These are phyloP conservation scores for Oligia fasciuncula DNA, from an alignment of 2,888 invertebrate species.

Conservation along the genomic window DNA sequence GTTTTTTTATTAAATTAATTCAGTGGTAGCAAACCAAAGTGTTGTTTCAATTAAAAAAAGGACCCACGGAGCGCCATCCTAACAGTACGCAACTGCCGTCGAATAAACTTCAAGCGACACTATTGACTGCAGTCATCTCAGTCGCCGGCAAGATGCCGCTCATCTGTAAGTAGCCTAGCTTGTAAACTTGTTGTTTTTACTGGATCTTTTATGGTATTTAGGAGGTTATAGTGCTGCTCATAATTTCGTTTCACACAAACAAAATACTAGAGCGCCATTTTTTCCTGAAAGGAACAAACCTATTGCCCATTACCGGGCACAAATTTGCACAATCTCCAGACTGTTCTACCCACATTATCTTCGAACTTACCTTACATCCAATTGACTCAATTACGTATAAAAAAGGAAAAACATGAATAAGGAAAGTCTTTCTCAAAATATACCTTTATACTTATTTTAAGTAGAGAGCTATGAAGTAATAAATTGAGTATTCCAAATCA, in stretches of 20 bases:
- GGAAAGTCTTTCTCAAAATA: background rate
- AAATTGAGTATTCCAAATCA: constrained; percentile 57
- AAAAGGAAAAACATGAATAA: background rate
- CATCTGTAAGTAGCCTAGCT: background rate
- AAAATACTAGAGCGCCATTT: background rate
- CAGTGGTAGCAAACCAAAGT: too few relatives aligned
- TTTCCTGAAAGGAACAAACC: background rate
- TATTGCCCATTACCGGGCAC: constrained; percentile 15
- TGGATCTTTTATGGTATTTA: background rate
- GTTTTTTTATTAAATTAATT: too few relatives aligned
- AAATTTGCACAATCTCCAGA: constrained; percentile 15
- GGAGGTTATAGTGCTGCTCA: background rate
- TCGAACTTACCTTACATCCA: background rate
- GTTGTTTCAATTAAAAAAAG: too few relatives aligned
- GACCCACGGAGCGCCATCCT: too few relatives aligned
- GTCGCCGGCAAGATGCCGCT: background rate
- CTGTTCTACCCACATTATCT: background rate
- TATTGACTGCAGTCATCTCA: background rate
- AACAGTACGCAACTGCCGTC: background rate
- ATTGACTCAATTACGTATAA: constrained; percentile 8
- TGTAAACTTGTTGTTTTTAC: background rate
- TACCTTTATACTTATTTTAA: constrained; percentile 19
- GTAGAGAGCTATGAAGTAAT: constrained; percentile 39
- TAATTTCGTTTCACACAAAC: background rate
- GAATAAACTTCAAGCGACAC: background rate